Base-by-base conservation (phyloP, 2,113 vertebrate genomes). In the Sturnira hondurensis region DNA sequence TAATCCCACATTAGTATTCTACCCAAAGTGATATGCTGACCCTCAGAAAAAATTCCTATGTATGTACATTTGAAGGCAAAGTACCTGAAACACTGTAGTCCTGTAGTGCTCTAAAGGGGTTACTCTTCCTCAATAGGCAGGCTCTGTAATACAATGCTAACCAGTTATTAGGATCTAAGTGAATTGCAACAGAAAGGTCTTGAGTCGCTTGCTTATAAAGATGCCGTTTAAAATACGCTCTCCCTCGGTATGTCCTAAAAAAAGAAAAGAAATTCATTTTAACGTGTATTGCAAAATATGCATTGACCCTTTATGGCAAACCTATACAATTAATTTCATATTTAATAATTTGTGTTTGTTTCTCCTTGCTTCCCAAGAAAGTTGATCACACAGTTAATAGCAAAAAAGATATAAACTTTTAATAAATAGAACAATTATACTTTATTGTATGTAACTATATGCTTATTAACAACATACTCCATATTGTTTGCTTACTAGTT, bases 21-120 rank as follows among this genome's bases (percentile, higher is more conserved):
- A 20, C 6, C 71, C 47, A 41, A 85, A 65, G 15, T 47, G 14
- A 80, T 63, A 33, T 68, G 24, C 8, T 91, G 28, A 86, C 81
- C 10, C 41, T 85, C 50, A 91, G 2, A 68, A 47, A 22, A 88
- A 63, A 81, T 56, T 24, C 22, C 54, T 65, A 17, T 20, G 3
- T 17, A 77, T 10, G 15, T 50, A 20, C 16, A 91, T 10, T 24
- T 70, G 45, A 89, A 91, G 31, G 31, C 4, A 73, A 71, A 94
- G 52, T 98, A 99, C 99, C 98, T 97, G 99, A 99, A 94, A 98
- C 92, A 43, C 99, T 99, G 78, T 99, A 98, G 96, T 99, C 99
- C 92, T 98, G 97, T 20, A 99, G 84, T 1, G 99, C 98, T 96
- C 74, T 97, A 36, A 97, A 84, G 47, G 98, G 98, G 81, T 97